Evolutionary conservation across 1,140 invertebrate species (phyloP).

Genomic region (Polyergus mexicanus): DNA sequence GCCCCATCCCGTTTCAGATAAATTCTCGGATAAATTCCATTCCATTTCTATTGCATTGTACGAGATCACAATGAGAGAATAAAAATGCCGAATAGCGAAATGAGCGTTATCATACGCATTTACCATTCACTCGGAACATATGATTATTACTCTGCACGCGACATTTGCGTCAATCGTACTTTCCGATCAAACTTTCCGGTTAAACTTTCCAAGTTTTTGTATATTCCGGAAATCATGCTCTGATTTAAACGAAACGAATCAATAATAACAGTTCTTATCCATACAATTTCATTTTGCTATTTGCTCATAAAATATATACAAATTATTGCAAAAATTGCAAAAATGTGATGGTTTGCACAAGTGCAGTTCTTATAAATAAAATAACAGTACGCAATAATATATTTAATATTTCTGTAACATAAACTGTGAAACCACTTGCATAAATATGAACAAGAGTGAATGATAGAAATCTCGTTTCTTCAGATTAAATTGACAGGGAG

Average conservation of each 20-base stretch:
- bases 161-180: not conserved
- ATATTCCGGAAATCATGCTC: not conserved
- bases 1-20: not conserved
- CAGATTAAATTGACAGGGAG: conserved; percentile 21
- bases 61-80: conserved; percentile 42
- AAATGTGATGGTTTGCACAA: not conserved
- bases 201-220: not conserved
- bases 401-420: not conserved
- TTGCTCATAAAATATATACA: not conserved
- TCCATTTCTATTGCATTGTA: conserved; percentile 28
- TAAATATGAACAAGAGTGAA: not conserved
- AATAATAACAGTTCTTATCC: not conserved
- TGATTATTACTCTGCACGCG: not conserved
- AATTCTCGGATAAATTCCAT: conserved; percentile 58
- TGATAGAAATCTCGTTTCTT: not conserved
- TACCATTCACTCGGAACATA: not conserved
- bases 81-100: conserved; percentile 36
- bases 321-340: not conserved
- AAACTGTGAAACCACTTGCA: not conserved
- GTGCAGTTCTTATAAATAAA: not conserved
- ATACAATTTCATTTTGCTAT: not conserved
- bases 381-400: not conserved
- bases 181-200: conserved; percentile 4
- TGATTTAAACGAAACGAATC: not conserved
- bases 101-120: not conserved